These are phyloP conservation scores for Encarsia formosa DNA, from an alignment of 2,888 invertebrate genomes.

Conservation along the genomic window DNA sequence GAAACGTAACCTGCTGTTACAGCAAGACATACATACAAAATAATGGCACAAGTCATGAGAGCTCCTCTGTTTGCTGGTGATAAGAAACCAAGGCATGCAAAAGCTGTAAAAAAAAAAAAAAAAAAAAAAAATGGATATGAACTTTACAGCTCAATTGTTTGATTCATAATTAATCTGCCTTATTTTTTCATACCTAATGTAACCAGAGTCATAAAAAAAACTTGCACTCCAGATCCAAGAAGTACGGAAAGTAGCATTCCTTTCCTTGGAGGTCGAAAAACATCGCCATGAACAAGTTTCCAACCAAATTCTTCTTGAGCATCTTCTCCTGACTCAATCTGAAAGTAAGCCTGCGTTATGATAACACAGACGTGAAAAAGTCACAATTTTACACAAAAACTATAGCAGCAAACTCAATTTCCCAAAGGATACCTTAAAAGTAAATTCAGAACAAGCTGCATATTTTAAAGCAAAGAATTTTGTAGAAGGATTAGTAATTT, in stretches of 20 bases:
- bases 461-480: background rate
- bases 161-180: too few species aligned
- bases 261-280: slow-evolving; percentile 92
- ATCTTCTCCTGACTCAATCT: slow-evolving; percentile 79
- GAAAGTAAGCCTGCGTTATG: slow-evolving; percentile 49
- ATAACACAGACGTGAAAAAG: slow-evolving; percentile 41
- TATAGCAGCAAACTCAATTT: slow-evolving; percentile 28
- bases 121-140: background rate
- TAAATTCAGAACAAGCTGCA: slow-evolving; percentile 10
- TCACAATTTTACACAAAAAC: slow-evolving; percentile 27
- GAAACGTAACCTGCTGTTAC: slow-evolving; percentile 96
- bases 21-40: slow-evolving; percentile 93
- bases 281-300: slow-evolving; percentile 98
- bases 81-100: slow-evolving; percentile 98
- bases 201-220: slow-evolving; percentile 92
- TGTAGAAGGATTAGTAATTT: slow-evolving; percentile 1
- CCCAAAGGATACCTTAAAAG: background rate
- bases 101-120: slow-evolving; percentile 59
- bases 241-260: slow-evolving; percentile 95
- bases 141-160: too few species aligned
- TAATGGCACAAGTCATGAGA: slow-evolving; percentile 96
- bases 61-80: slow-evolving; percentile 98
- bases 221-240: slow-evolving; percentile 95
- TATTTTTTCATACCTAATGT: slow-evolving; percentile 64
- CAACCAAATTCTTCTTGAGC: slow-evolving; percentile 96